A percentile compares a stretch with the other conserved stretches of the same genome.
Evolutionary conservation across 2,113 vertebrate genomes (phyloP).

Genomic region (Passer montanus): DNA sequence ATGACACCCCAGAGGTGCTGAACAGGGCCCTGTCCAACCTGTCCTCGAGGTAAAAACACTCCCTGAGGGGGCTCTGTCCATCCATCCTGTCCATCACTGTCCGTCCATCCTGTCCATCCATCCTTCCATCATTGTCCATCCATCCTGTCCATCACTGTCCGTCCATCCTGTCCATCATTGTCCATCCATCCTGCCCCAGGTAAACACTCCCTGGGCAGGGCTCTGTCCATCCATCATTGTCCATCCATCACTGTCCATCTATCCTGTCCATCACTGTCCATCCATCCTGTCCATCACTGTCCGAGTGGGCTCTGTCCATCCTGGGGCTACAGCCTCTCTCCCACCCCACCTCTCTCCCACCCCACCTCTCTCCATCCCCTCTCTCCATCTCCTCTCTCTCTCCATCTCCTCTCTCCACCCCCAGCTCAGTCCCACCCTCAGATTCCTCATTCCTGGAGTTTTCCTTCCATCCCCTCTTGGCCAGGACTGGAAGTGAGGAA

Average conservation of each 20-base stretch:
- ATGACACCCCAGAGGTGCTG: constrained; percentile 94
- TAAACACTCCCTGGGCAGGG: neutral
- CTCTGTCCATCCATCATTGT: neutral
- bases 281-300: no score
- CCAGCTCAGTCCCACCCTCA: no score
- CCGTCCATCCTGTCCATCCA: neutral
- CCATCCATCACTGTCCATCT: no score
- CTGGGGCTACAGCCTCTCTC: no score
- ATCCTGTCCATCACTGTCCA: no score
- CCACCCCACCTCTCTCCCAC: no score
- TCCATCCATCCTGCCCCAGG: neutral
- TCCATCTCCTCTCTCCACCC: no score
- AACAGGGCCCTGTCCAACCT: constrained; percentile 95
- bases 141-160: neutral
- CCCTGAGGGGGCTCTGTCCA: neutral
- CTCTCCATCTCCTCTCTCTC: no score
- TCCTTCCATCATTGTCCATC: neutral
- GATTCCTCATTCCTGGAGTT: no score
- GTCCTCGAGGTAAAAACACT: constrained; percentile 86
- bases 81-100: neutral
- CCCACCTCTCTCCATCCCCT: no score
- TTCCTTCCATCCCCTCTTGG: no score
- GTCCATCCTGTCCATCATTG: neutral
- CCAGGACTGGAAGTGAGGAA: no score
- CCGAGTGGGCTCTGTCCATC: neutral